Conservation (phyloP, 2,113 vertebrate species). For the Oplegnathus fasciatus region DNA sequence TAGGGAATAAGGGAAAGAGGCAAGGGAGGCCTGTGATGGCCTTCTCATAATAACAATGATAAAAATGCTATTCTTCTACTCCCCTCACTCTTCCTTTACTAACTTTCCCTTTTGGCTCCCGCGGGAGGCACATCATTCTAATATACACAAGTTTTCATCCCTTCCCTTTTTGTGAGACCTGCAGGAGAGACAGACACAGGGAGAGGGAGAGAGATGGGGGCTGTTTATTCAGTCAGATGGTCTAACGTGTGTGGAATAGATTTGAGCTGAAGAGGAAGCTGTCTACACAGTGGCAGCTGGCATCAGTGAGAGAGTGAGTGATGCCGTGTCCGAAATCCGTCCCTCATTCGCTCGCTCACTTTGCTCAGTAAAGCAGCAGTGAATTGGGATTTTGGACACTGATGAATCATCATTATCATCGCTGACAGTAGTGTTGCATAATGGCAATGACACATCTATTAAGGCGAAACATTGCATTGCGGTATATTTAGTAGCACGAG, state of each 20-base stretch:
- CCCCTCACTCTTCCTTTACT: conserved; percentile 41
- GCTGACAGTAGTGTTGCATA: neutral
- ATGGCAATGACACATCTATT: neutral
- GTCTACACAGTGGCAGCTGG: conserved; percentile 52
- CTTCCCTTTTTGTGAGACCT: conserved; percentile 61
- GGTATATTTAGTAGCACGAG: neutral
- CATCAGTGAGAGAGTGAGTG: conserved; percentile 40
- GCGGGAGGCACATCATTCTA: conserved; percentile 68
- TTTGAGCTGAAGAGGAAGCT: conserved; percentile 60
- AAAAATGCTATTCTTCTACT: conserved; percentile 61
- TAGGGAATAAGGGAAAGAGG: conserved; percentile 48
- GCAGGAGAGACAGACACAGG: conserved; percentile 36
- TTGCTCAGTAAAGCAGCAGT: neutral
- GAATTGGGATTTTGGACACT: neutral
- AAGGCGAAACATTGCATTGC: neutral
- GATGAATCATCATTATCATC: conserved; percentile 9
- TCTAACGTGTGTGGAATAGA: conserved; percentile 70
- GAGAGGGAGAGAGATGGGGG: conserved; percentile 39
- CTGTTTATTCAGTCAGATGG: conserved; percentile 76
- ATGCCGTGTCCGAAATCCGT: conserved; percentile 19
- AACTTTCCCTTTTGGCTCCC: conserved; percentile 43
- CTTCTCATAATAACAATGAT: conserved; percentile 71
- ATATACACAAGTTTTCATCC: conserved; percentile 72
- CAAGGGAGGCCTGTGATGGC: conserved; percentile 44
- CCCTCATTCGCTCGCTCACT: conserved; percentile 17